Evolutionary conservation across 2,113 vertebrate species (phyloP).

Genomic region (Hystrix brachyura): DNA sequence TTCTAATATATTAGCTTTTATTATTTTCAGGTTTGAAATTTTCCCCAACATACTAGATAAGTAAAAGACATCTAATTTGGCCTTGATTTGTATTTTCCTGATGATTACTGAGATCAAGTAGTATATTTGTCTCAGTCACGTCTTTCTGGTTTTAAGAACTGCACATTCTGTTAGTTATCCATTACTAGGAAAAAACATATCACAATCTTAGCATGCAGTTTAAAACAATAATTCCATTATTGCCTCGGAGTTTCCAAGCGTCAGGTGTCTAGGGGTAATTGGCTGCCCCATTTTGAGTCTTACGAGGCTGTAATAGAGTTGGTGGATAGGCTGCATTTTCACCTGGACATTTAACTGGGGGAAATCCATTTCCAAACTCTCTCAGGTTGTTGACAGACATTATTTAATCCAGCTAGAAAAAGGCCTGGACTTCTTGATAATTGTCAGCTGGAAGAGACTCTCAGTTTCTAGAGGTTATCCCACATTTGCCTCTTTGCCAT

Average conservation of each 20-base stretch:
- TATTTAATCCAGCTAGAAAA: neutral
- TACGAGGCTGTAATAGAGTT: neutral
- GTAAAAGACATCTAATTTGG: neutral
- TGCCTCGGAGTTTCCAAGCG: neutral
- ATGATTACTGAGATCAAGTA: neutral
- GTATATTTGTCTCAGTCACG: neutral
- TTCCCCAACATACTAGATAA: neutral
- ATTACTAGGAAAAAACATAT: neutral
- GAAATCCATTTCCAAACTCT: neutral
- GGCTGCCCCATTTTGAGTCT: neutral
- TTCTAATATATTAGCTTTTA: neutral
- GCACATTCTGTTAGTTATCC: neutral
- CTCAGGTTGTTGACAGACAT: neutral
- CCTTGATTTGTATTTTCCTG: neutral
- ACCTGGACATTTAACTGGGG: neutral
- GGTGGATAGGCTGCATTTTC: neutral
- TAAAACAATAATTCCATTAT: neutral
- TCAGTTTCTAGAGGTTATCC: neutral
- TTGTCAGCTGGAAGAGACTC: neutral
- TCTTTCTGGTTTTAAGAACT: neutral
- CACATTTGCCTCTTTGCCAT: neutral
- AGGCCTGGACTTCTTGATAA: neutral
- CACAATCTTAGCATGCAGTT: neutral
- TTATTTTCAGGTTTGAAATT: conserved; percentile 2
- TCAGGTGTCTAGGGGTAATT: neutral